Conservation (phyloP, 2,888 invertebrate genomes). For the Agrochola circellaris region DNA sequence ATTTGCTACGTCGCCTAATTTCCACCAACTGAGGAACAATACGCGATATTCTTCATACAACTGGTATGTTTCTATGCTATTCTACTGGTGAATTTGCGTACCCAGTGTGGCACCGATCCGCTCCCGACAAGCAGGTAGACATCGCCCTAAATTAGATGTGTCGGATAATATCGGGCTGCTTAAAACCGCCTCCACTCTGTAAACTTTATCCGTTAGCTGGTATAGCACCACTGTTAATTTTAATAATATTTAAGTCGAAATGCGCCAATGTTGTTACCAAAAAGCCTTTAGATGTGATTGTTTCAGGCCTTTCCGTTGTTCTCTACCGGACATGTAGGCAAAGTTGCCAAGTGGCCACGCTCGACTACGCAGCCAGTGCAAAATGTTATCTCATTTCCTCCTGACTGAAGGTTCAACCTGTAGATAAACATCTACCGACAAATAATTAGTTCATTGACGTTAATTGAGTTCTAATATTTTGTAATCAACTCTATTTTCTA, state of each 20-base stretch:
- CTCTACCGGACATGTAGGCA: slow-evolving; percentile 39
- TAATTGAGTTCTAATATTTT: slow-evolving; percentile 63
- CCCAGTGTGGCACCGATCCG: not conserved
- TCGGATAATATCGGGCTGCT: too few relatives aligned
- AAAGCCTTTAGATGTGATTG: slow-evolving; percentile 17
- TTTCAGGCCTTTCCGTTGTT: slow-evolving; percentile 40
- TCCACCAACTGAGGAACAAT: not conserved
- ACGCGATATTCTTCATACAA: not conserved
- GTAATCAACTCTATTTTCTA: slow-evolving; percentile 46
- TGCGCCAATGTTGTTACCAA: slow-evolving; percentile 12
- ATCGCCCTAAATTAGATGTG: too few relatives aligned
- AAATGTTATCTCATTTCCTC: slow-evolving; percentile 64
- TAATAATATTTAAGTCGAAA: not conserved
- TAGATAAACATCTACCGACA: slow-evolving; percentile 63
- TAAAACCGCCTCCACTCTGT: too few relatives aligned
- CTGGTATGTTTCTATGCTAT: not conserved
- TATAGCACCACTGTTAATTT: too few relatives aligned
- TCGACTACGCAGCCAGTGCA: slow-evolving; percentile 54
- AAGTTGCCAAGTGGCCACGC: slow-evolving; percentile 26
- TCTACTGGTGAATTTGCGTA: not conserved
- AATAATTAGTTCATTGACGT: slow-evolving; percentile 59
- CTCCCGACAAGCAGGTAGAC: not conserved
- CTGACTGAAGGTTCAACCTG: slow-evolving; percentile 55
- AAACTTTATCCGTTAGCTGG: too few relatives aligned
- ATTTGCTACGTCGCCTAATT: not conserved